A percentile compares a stretch with the other conserved stretches of the same genome.
Evolutionary conservation across 2,797 vertebrate species (phyloP).

Genomic region (Sebastes minor): DNA sequence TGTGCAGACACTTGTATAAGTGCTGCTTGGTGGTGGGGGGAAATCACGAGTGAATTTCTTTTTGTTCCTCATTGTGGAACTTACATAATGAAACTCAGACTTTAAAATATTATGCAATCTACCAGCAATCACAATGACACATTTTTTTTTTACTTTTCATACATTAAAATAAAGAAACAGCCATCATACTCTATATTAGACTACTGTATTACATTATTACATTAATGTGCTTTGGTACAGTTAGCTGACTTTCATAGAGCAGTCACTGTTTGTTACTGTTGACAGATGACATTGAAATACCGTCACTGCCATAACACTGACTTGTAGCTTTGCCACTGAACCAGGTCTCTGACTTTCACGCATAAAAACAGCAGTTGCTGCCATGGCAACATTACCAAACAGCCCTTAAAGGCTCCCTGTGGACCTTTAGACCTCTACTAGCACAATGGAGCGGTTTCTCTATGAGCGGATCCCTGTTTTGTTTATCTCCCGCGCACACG

Average conservation of each 20-base stretch:
- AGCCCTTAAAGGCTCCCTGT: neutral
- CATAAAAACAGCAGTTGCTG: neutral
- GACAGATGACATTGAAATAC: neutral
- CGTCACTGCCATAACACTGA: neutral
- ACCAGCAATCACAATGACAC: neutral
- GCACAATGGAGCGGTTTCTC: no score
- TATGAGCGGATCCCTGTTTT: neutral
- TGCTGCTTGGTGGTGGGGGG: neutral
- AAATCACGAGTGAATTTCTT: neutral
- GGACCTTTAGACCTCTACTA: neutral
- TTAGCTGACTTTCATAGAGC: neutral
- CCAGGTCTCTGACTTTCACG: neutral
- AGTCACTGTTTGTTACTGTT: neutral
- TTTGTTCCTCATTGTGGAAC: neutral
- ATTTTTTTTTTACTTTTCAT: neutral
- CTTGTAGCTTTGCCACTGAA: neutral
- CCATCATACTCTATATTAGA: neutral
- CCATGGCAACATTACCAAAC: conserved; percentile 17
- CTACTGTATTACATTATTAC: neutral
- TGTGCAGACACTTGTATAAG: neutral
- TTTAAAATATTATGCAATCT: neutral
- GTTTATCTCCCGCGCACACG: neutral
- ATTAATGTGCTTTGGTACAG: neutral
- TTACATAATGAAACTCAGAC: neutral
- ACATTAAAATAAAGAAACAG: neutral